Conservation (phyloP, 2,797 vertebrate genomes). For the Salmo trutta region DNA sequence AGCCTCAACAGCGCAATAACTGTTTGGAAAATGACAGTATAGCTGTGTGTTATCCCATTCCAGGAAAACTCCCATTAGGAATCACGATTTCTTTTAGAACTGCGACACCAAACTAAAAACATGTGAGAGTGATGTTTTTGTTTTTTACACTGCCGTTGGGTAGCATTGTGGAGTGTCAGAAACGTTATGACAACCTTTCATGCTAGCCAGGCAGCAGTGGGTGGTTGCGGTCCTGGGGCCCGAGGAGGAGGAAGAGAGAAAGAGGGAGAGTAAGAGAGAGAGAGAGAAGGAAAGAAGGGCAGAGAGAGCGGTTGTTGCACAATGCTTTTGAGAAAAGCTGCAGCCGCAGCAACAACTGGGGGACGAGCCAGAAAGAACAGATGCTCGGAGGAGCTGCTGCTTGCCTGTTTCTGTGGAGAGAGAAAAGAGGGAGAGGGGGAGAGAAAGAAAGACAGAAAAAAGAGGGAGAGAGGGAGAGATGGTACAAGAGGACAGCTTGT, state of each 20-base stretch:
- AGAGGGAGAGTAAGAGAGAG: neutral
- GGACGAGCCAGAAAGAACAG: slow-evolving; percentile 35
- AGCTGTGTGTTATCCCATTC: neutral
- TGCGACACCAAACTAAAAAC: neutral
- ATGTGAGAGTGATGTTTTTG: neutral
- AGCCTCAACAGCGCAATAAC: neutral
- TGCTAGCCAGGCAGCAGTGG: slow-evolving; percentile 4
- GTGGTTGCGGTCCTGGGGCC: slow-evolving; percentile 26
- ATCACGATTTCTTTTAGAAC: neutral
- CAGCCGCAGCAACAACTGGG: slow-evolving; percentile 24
- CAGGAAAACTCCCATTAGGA: neutral
- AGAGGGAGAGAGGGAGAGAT: neutral
- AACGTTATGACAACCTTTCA: neutral
- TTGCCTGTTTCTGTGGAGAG: slow-evolving; percentile 29
- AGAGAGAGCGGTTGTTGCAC: slow-evolving; percentile 14
- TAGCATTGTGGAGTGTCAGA: neutral
- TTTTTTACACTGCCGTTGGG: neutral
- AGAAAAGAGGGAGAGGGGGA: slow-evolving; percentile 28
- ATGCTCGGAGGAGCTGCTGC: slow-evolving; percentile 42
- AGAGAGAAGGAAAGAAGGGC: slow-evolving; percentile 2
- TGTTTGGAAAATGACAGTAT: neutral
- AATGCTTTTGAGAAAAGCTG: slow-evolving; percentile 13
- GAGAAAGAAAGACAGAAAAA: slow-evolving; percentile 27
- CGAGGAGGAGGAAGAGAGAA: slow-evolving; percentile 1
- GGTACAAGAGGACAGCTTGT: slow-evolving; percentile 16